Conservation (phyloP, 2,888 invertebrate genomes). For the Nephrotoma flavescens region DNA sequence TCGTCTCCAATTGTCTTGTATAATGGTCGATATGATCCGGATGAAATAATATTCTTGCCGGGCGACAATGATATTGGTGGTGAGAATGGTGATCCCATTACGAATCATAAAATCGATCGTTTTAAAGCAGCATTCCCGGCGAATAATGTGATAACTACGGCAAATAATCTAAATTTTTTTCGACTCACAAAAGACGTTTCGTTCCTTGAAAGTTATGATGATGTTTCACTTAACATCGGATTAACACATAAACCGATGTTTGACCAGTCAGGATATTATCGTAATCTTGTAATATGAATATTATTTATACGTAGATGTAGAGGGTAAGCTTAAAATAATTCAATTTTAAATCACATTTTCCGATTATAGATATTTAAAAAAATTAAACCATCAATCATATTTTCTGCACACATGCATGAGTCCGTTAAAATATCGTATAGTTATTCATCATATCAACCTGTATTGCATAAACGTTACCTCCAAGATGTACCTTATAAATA, state of each 20-base stretch:
- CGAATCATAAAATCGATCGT: constrained; percentile 48
- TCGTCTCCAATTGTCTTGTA: constrained; percentile 19
- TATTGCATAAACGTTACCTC: constrained; percentile 10
- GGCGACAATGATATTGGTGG: constrained; percentile 98
- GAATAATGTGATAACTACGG: constrained; percentile 43
- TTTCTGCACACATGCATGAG: constrained; percentile 52
- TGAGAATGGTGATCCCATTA: constrained; percentile 58
- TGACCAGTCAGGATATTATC: constrained; percentile 29
- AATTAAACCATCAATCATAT: constrained; percentile 51
- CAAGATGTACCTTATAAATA: background rate
- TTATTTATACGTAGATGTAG: background rate
- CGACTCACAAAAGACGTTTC: constrained; percentile 28
- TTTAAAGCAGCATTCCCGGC: constrained; percentile 64
- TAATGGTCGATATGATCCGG: background rate
- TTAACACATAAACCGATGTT: constrained; percentile 58
- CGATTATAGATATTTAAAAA: constrained; percentile 41
- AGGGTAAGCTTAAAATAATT: constrained; percentile 1
- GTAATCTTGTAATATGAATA: constrained; percentile 24
- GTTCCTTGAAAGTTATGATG: constrained; percentile 19
- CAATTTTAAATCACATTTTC: background rate
- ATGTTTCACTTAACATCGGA: constrained; percentile 36
- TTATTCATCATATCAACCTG: background rate
- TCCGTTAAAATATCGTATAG: constrained; percentile 15
- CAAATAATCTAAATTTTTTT: constrained; percentile 47
- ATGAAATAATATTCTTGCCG: constrained; percentile 59